Conservation (phyloP, 2,888 invertebrate species). For the Plagodis pulveraria region DNA sequence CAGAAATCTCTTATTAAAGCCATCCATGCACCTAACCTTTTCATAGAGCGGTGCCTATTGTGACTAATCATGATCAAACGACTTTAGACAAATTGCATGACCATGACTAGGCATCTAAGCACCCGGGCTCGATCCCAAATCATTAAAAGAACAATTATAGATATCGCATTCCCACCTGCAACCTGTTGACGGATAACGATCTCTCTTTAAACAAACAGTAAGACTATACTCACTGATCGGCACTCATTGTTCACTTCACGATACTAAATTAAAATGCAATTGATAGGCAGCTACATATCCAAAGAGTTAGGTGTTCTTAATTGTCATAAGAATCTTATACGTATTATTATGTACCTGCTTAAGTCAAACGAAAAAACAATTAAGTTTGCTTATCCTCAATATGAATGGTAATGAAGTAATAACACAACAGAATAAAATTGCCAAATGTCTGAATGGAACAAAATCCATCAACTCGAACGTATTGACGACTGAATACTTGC, state of each 20-base stretch:
- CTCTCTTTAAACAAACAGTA: conserved; percentile 79
- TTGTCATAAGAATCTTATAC: conserved; percentile 3
- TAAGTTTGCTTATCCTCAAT: conserved; percentile 1
- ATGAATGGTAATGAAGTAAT: conserved; percentile 24
- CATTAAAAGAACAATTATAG: conserved; percentile 85
- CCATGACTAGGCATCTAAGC: conserved; percentile 82
- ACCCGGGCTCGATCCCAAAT: conserved; percentile 74
- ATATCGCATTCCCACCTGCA: conserved; percentile 83
- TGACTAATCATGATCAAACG: conserved; percentile 85
- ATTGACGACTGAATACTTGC: conserved; percentile 52
- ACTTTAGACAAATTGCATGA: conserved; percentile 84
- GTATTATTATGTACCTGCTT: not conserved
- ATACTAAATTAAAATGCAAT: conserved; percentile 52
- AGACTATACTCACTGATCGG: conserved; percentile 57
- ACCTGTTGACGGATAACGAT: conserved; percentile 81
- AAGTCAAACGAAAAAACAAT: conserved; percentile 7
- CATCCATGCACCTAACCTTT: conserved; percentile 73
- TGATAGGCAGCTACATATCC: conserved; percentile 40
- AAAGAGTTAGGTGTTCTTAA: conserved; percentile 9
- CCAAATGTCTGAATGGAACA: conserved; percentile 45
- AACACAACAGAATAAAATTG: conserved; percentile 52
- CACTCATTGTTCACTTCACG: conserved; percentile 49
- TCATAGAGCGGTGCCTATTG: conserved; percentile 79
- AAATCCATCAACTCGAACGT: conserved; percentile 53
- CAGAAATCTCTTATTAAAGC: conserved; percentile 68